phyloP scores from a whole-genome alignment of 2,888 invertebrate species.

The Rotaria macrura region DNA sequence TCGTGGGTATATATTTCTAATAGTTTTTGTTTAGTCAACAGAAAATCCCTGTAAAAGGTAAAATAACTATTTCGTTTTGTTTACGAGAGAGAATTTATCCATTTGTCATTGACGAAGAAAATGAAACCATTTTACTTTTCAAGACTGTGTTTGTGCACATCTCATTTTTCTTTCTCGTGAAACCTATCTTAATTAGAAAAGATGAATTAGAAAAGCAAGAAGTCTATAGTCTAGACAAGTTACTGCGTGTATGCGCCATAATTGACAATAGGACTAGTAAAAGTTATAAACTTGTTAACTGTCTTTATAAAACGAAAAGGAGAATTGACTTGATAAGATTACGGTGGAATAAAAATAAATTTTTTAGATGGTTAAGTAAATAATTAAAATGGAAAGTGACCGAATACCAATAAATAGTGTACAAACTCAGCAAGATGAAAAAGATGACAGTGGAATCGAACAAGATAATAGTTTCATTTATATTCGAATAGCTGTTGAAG shows the following conservation, averaged over 20 bases:
- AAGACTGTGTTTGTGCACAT: background rate
- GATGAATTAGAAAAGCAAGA: background rate
- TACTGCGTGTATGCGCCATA: background rate
- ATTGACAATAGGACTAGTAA: background rate
- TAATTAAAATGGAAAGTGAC: background rate
- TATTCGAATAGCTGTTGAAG: conserved; percentile 16
- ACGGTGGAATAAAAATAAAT: background rate
- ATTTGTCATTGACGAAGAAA: background rate
- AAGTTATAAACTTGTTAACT: background rate
- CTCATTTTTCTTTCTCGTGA: background rate
- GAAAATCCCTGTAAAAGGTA: background rate
- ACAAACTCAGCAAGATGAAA: conserved; percentile 6
- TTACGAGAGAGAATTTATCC: background rate
- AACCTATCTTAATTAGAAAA: background rate
- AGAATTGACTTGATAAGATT: background rate
- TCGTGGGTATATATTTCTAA: too few species aligned
- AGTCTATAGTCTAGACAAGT: background rate
- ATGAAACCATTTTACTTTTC: background rate
- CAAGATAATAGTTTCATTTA: conserved; percentile 18
- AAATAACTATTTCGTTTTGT: background rate
- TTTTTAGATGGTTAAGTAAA: background rate
- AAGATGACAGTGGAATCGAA: conserved; percentile 14
- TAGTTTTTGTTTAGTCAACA: too few species aligned
- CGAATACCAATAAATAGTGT: background rate
- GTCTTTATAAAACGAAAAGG: background rate